These are phyloP conservation scores for Deilephila porcellus DNA, from an alignment of 2,888 invertebrate species.

Conservation along the genomic window DNA sequence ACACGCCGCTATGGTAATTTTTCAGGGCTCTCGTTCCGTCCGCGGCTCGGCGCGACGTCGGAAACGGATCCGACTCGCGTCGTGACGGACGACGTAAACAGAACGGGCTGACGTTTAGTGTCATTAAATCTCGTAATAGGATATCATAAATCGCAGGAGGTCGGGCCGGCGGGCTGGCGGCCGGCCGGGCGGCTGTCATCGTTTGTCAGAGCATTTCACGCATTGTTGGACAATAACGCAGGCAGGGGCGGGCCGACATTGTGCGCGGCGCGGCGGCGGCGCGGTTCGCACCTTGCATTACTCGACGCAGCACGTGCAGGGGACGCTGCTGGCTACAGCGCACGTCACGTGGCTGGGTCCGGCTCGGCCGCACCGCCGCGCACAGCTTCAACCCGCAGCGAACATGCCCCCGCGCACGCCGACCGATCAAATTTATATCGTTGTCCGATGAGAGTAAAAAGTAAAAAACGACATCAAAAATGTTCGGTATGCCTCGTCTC, in stretches of 20 bases:
- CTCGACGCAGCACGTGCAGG: conserved; percentile 42
- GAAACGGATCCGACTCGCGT: conserved; percentile 57
- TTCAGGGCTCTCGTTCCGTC: conserved; percentile 65
- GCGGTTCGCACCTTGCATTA: conserved; percentile 62
- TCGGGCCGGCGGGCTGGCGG: conserved; percentile 76
- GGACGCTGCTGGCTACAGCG: conserved; percentile 35
- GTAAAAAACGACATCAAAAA: conserved; percentile 77
- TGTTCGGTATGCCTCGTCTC: conserved; percentile 80
- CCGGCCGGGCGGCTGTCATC: conserved; percentile 81
- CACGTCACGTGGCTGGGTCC: conserved; percentile 32
- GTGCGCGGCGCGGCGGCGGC: conserved; percentile 55
- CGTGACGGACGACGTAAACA: conserved; percentile 68
- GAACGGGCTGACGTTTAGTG: conserved; percentile 75
- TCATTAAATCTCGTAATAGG: conserved; percentile 85
- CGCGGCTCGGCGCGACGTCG: conserved; percentile 51
- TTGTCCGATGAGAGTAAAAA: conserved; percentile 60
- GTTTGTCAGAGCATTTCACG: conserved; percentile 85
- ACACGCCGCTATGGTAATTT: conserved; percentile 79
- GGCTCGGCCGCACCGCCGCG: conserved; percentile 4
- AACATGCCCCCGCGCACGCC: conserved; percentile 57
- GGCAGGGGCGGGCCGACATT: conserved; percentile 65
- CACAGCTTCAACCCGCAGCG: conserved; percentile 43
- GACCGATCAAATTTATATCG: conserved; percentile 72
- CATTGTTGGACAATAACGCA: conserved; percentile 84
- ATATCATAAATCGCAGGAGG: conserved; percentile 83